Percentiles rank a stretch among this genome's conserved stretches.
phyloP scores from a whole-genome alignment of 2,888 invertebrate species.

The Nephrocerus scutellatus region DNA sequence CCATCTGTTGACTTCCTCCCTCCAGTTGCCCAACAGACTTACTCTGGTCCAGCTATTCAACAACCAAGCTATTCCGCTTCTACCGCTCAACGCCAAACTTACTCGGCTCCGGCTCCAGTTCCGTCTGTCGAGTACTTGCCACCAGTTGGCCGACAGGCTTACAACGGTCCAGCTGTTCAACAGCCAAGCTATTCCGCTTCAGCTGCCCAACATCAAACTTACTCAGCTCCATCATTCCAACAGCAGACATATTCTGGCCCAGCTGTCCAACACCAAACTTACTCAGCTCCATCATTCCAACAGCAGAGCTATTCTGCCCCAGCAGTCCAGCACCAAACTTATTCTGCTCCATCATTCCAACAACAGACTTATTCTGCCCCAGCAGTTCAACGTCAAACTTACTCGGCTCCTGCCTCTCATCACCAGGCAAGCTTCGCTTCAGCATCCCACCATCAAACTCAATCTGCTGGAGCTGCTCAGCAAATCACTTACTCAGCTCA shows the following conservation, averaged over 20 bases:
- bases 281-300: not conserved
- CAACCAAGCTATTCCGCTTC: no score
- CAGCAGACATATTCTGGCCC: not conserved
- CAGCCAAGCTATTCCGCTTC: not conserved
- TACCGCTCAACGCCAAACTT: no score
- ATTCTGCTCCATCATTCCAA: not conserved
- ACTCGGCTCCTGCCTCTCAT: not conserved
- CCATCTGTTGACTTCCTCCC: not conserved
- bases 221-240: not conserved
- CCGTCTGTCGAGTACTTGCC: not conserved
- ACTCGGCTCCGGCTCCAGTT: not conserved
- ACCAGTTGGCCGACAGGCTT: conserved; percentile 2
- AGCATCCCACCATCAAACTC: not conserved
- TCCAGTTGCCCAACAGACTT: conserved; percentile 2
- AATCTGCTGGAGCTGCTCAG: conserved; percentile 3
- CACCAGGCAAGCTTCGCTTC: not conserved
- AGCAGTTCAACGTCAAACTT: not conserved
- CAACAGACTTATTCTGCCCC: not conserved
- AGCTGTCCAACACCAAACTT: not conserved
- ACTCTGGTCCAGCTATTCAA: not conserved
- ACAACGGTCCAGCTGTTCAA: not conserved
- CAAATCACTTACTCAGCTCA: not conserved
- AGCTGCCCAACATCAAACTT: not conserved
- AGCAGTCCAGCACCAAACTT: not conserved
- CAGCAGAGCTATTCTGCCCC: not conserved